Evolutionary conservation across 2,888 invertebrate species (phyloP), one percentile per base, ranked within the genome.

Genomic region (Cerceris ruficornis): DNA sequence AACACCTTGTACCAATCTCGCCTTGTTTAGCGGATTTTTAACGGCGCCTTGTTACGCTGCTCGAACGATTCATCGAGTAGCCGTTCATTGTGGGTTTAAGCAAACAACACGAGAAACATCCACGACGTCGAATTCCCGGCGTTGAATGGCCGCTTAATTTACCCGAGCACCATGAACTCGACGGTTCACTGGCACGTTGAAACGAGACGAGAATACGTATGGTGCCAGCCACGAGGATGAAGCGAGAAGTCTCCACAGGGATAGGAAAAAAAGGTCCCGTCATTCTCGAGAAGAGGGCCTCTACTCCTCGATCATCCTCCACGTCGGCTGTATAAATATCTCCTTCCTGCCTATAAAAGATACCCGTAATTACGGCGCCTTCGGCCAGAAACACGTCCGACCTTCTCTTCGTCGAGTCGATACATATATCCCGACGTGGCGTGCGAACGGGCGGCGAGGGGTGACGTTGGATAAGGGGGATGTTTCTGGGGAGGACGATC

Each of bases 291-390:
- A 88, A 89, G 84, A 76, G 82, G 80, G 86, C 86, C 86, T 28
- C 28, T 28, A 28, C 90, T 89, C 89, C 89, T 91, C 89, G 89
- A 91, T 91, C 91, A 91, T 90, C 87, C 84, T 83, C 81, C 78
- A 80, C 87, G 89, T 89, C 90, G 90, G 89, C 90, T 91, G 91
- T 90, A 91, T 91, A 91, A 91, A 91, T 90, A 91, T 91, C 90
- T 87, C 85, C 85, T 89, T 89, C 88, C 88, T 89, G 88, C 84
- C 87, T 86, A 90, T 90, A 90, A 91, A 88, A 90, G 90, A 91
- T 91, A 90, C 88, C 88, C 87, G 87, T 91, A 91, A 91, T 90
- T 91, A 91, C 90, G 84, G 84, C 86, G 88, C 88, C 87, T 86
- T 85, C 84, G 79, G 86, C 75, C 85, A 82, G 82, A 81, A 89